A percentile compares a stretch with the other conserved stretches of the same genome.
Evolutionary conservation across 2,888 invertebrate species (phyloP).

Genomic region (Microplitis manilae): DNA sequence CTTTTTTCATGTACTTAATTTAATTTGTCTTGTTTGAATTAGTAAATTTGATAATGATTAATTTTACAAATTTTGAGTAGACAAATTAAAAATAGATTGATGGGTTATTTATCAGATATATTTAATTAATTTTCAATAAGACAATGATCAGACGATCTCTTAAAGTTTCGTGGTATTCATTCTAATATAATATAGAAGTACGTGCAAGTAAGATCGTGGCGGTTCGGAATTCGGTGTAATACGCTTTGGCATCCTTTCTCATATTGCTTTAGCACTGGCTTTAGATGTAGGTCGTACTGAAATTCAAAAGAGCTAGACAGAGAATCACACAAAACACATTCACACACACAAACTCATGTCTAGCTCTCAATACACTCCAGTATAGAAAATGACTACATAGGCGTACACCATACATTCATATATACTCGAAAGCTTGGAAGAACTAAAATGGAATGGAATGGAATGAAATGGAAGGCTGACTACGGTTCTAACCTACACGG

Average conservation of each 20-base stretch:
- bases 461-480: slow-evolving; percentile 1
- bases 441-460: too few relatives aligned
- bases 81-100: background rate
- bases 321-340: background rate
- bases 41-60: background rate
- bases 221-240: slow-evolving; percentile 63
- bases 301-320: slow-evolving; percentile 36
- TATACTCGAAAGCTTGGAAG: too few relatives aligned
- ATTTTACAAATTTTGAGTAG: background rate
- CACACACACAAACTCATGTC: background rate
- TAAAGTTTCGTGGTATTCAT: slow-evolving; percentile 42
- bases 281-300: slow-evolving; percentile 34
- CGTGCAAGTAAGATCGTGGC: slow-evolving; percentile 33
- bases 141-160: slow-evolving; percentile 10
- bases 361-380: background rate
- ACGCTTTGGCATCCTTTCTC: slow-evolving; percentile 59
- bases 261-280: slow-evolving; percentile 50
- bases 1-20: too few relatives aligned
- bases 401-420: too few relatives aligned
- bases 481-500: slow-evolving; percentile 27
- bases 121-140: slow-evolving; percentile 27
- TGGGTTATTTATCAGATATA: background rate
- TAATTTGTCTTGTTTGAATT: too few relatives aligned
- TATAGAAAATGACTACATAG: background rate
- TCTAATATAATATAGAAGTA: slow-evolving; percentile 43